Evolutionary conservation across 2,113 vertebrate species (phyloP), one percentile per base, ranked within the genome.

Genomic region (Poeciliopsis prolifica): DNA sequence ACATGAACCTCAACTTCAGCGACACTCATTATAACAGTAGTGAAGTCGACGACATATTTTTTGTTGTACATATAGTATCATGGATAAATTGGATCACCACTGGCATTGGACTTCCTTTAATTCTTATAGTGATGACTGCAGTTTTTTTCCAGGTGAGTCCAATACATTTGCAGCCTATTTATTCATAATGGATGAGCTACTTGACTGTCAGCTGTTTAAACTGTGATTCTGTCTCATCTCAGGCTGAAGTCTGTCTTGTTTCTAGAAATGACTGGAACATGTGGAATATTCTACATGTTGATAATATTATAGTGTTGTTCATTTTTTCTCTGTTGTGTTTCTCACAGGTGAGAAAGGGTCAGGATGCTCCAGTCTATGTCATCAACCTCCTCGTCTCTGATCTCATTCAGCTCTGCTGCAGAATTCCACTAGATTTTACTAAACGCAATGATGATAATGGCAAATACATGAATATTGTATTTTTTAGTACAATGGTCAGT

Each of bases 391-490:
- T 75, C 22, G 17, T 74, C 17, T 10, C 81, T 11, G 81, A 82
- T 67, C 14, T 74, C 1, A 35, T 78, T 42, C 81, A 75, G 42
- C 22, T 75, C 42, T 42, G 28, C 61, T 54, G n/a, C 26, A 44
- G 17, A 19, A 19, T 6, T 48, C 5, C 29, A 29, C 29, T 0
- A 0, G 29, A 24, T 15, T 12, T 12, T 3, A 0, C 15, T 11
- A 5, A 4, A 1, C 1, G 0, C 0, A 15, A 12, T 30, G 11
- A 14, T 14, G 3, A 0, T 3, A 14, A 14, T 14, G 1, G 10
- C 22, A 22, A 30, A 1, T 1, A 7, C 26, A 0, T 14, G 0
- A 0, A 0, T 28, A 2, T 68, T 24, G 40, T 72, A 0, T 0
- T 1, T 1, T 42, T 0, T 19, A 4, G 29, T 61, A 0, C 44